Base-by-base conservation (phyloP, 1,140 invertebrate species). In the Phymorhynchus buccinoides region DNA sequence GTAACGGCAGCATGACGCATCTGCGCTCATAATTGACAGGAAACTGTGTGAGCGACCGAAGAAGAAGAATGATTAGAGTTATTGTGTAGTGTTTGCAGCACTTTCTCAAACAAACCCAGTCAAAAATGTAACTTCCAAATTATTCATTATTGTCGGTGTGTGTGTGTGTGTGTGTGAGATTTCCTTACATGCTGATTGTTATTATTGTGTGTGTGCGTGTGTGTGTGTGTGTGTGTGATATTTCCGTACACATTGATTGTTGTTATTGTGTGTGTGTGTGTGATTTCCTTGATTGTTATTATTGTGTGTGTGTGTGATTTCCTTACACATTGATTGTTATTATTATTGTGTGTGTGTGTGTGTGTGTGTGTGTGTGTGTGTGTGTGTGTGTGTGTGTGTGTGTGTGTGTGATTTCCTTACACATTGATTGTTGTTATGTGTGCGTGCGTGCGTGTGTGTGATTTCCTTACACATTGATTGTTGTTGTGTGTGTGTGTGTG, bases 211-310 rank as follows among this genome's bases (percentile, higher is more conserved):
- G 32, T 66, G 62, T 37, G 30, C 37, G 32, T 18, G 56, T 32
- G 9, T 80, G 30, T 80, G 41, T 48, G 32, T 35, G 32, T n/a
- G 22, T 80, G 44, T 80, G 32, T 35, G 32, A n/a, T n/a, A n/a
- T n/a, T n/a, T n/a, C n/a, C n/a, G n/a, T n/a, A n/a, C n/a, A 3
- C 27, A 18, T 82, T 82, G 27, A 62, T 44, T 52, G 9, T 62
- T 82, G 16, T 41, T 83, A 7, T 73, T 80, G 39, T 48, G 44
- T 80, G 41, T 66, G 62, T 66, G 62, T 66, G 62, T 66, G 62
- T 66, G 62, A 7, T 22, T 66, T 16, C n/a, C 22, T 66, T 22
- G 18, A 30, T 14, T 7, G 18, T 1, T 66, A 2, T 66, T 16
- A 7, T 7, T 66, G 14, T 66, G 62, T 27, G 27, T 66, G 27